A percentile compares a stretch with the other conserved stretches of the same genome.
Conservation (phyloP, 2,113 vertebrate genomes). For the Misgurnus mizolepis region DNA sequence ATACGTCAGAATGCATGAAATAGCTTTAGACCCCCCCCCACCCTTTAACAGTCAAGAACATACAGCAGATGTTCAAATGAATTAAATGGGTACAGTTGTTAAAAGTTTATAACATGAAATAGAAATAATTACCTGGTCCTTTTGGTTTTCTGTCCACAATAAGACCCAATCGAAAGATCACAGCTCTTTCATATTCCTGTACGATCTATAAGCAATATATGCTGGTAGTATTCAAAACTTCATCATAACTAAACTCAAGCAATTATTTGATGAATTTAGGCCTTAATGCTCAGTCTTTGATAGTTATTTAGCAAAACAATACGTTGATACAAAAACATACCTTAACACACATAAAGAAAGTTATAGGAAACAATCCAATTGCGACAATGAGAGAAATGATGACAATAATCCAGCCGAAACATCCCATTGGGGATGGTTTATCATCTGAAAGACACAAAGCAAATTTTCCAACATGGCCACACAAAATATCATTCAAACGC, state of each 20-base stretch:
- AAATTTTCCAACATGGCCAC: background rate
- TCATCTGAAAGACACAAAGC: constrained; percentile 65
- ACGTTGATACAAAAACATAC: constrained; percentile 62
- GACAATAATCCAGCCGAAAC: constrained; percentile 82
- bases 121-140: constrained; percentile 78
- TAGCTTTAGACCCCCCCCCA: too few species aligned
- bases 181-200: constrained; percentile 86
- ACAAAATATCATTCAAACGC: background rate
- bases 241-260: too few species aligned
- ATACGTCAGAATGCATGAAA: too few species aligned
- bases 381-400: constrained; percentile 77
- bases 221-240: too few species aligned
- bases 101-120: too few species aligned
- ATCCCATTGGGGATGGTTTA: constrained; percentile 65
- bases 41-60: too few species aligned
- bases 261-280: too few species aligned
- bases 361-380: constrained; percentile 77
- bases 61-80: too few species aligned
- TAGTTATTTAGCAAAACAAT: too few species aligned
- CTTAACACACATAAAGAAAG: constrained; percentile 84
- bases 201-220: constrained; percentile 72
- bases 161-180: constrained; percentile 83
- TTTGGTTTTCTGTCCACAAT: constrained; percentile 81
- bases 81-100: background rate
- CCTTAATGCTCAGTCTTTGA: too few species aligned